Percentiles rank a stretch among this genome's conserved stretches.
Conservation (phyloP, 2,797 vertebrate species). For the Monodelphis domestica region DNA sequence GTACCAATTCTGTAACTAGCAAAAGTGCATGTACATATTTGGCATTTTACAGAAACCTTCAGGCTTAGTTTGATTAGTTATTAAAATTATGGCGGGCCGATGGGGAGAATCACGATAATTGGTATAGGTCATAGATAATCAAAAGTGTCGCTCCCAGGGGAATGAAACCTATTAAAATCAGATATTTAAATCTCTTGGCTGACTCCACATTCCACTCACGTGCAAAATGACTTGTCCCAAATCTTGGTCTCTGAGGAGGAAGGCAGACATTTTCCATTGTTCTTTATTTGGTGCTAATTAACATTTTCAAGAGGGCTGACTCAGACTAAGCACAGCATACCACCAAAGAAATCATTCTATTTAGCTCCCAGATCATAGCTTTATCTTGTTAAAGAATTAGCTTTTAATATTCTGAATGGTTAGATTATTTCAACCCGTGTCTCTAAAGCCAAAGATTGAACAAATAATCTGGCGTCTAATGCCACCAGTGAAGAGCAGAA, state of each 20-base stretch:
- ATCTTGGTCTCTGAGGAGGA: slow-evolving; percentile 82
- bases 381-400: slow-evolving; percentile 77
- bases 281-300: slow-evolving; percentile 86
- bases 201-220: slow-evolving; percentile 81
- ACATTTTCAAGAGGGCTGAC: slow-evolving; percentile 81
- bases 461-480: slow-evolving; percentile 56
- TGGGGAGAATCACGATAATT: slow-evolving; percentile 92
- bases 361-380: slow-evolving; percentile 71
- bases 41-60: slow-evolving; percentile 83
- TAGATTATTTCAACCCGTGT: slow-evolving; percentile 70
- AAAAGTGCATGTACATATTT: slow-evolving; percentile 79
- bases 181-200: slow-evolving; percentile 92
- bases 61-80: slow-evolving; percentile 87
- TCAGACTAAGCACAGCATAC: slow-evolving; percentile 65
- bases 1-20: slow-evolving; percentile 72
- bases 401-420: slow-evolving; percentile 73
- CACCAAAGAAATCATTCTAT: slow-evolving; percentile 74
- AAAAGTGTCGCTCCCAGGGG: slow-evolving; percentile 90
- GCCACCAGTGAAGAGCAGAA: not conserved
- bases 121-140: slow-evolving; percentile 93
- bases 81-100: slow-evolving; percentile 90
- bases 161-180: slow-evolving; percentile 92
- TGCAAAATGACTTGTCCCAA: slow-evolving; percentile 81
- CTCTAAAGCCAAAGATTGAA: slow-evolving; percentile 70
- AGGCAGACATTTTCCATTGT: slow-evolving; percentile 80